Conservation (phyloP, 2,113 vertebrate genomes). For the Apaloderma vittatum region DNA sequence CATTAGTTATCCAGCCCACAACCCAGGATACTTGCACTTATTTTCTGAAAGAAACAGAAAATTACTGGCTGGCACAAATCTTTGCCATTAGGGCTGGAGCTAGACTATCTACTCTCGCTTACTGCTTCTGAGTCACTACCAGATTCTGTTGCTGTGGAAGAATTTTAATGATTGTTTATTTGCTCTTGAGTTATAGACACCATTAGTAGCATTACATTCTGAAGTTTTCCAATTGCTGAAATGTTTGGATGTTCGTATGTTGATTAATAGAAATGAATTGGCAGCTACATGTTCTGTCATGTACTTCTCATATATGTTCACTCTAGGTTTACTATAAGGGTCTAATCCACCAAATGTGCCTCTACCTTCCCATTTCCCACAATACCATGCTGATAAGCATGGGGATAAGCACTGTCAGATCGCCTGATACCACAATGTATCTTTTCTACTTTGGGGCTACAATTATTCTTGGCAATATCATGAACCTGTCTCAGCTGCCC, state of each 20-base stretch:
- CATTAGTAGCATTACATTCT: neutral
- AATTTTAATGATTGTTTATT: slow-evolving; percentile 52
- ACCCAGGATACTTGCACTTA: neutral
- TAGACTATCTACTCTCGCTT: slow-evolving; percentile 3
- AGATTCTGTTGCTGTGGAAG: slow-evolving; percentile 13
- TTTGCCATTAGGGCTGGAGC: slow-evolving; percentile 21
- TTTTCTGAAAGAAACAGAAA: slow-evolving; percentile 33
- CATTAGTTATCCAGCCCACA: neutral
- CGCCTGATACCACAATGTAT: neutral
- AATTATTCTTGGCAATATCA: neutral
- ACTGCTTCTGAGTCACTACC: slow-evolving; percentile 22
- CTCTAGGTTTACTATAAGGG: neutral
- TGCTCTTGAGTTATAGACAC: neutral
- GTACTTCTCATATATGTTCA: neutral
- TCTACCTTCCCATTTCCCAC: neutral
- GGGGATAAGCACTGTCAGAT: neutral
- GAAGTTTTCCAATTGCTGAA: slow-evolving; percentile 30
- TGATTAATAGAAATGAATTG: slow-evolving; percentile 9
- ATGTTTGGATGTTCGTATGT: neutral
- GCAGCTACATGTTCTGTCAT: neutral
- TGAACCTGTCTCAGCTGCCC: slow-evolving; percentile 3
- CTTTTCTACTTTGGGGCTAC: neutral
- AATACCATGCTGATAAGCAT: neutral
- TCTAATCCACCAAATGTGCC: neutral
- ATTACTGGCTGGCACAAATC: slow-evolving; percentile 33